Base-by-base conservation (phyloP, 2,888 invertebrate genomes). In the Caenorhabditis virilis region DNA sequence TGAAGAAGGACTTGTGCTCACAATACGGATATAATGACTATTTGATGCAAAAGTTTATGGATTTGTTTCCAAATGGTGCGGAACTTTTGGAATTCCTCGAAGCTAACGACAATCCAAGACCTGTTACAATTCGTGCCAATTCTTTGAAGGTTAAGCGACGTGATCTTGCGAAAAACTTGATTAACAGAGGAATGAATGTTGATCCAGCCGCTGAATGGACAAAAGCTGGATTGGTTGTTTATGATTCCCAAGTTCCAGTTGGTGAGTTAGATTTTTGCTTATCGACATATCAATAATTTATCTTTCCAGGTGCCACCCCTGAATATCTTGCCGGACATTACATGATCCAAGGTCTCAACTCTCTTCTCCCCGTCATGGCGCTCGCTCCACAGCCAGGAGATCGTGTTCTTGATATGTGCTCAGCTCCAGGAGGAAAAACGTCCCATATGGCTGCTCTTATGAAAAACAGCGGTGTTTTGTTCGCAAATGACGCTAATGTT, bases 171-270 rank as follows among this genome's bases (percentile, higher is more conserved):
- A 88, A 88, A 86, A 90, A 93, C 15, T 87, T 99, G 39, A 98
- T 98, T 54, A 92, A 92, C 82, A 88, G 97, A 80, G 98, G 98
- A 22, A 94, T 97, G 0, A 98, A 99, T 87, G 88, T 99, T 69
- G 97, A 99, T 86, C 95, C 97, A 0, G 88, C 98, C 56, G 97
- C 95, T 5, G 93, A 95, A 84, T 99, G 98, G 98, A 93, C 94
- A 46, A 97, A 95, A 87, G 92, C 95, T 20, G 98, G 98, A 13
- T 87, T 99, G 30, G 94, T 98, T 1, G 88, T 99, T 9, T 99
- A 93, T 84, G 93, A 91, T 73, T 91, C 95, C 0, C 92, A 93
- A 82, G 95, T 98, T 0, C 95, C 97, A 0, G 87, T 98, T 77
- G 97, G n/a, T n/a, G n/a, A n/a, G n/a, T n/a, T n/a, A n/a, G n/a